These are phyloP conservation scores for Meloidogyne exigua DNA, from an alignment of 1,140 invertebrate genomes.

Conservation along the genomic window DNA sequence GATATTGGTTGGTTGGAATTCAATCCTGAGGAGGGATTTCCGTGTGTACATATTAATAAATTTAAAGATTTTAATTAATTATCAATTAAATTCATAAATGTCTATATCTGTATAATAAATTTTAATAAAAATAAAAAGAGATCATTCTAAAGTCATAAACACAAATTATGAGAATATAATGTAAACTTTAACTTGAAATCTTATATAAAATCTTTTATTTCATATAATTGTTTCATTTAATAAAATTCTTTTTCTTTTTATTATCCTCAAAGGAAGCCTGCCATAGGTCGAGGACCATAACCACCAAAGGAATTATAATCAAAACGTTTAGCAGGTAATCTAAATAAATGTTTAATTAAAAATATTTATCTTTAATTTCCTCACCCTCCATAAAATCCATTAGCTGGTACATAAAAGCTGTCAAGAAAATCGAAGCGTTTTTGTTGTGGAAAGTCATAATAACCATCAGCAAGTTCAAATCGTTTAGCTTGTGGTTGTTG, in stretches of 20 bases:
- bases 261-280: not conserved
- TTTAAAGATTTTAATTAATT: too few relatives aligned
- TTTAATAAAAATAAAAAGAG: too few relatives aligned
- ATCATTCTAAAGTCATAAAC: too few relatives aligned
- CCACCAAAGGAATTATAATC: not conserved
- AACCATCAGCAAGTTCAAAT: conserved; percentile 4
- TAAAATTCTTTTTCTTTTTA: not conserved
- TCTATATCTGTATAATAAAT: too few relatives aligned
- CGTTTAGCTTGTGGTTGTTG: not conserved
- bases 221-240: not conserved
- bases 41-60: too few relatives aligned
- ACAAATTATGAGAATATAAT: not conserved
- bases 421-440: not conserved
- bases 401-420: not conserved
- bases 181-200: not conserved
- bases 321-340: not conserved
- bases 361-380: not conserved
- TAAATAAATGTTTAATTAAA: not conserved
- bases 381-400: not conserved
- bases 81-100: too few relatives aligned
- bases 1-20: too few relatives aligned
- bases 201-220: not conserved
- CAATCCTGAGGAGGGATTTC: too few relatives aligned
- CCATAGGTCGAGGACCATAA: not conserved
- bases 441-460: conserved; percentile 1